These are phyloP conservation scores for Opisthocomus hoazin DNA, from an alignment of 2,113 vertebrate genomes.

Conservation along the genomic window DNA sequence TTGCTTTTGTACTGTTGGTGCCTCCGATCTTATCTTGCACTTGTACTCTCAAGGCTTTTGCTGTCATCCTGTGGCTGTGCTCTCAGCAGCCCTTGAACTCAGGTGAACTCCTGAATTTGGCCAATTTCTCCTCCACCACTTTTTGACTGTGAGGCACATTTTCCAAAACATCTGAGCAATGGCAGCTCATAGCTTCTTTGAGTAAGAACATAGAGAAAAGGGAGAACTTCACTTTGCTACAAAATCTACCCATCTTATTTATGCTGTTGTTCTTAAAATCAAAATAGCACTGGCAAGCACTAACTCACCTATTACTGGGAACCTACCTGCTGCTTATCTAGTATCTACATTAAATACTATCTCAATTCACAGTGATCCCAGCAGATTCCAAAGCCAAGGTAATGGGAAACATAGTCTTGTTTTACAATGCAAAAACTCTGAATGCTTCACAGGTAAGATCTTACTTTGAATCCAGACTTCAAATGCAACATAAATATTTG, in stretches of 20 bases:
- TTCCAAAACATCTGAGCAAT: not conserved
- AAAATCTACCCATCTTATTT: not conserved
- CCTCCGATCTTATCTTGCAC: not conserved
- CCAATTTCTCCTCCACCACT: not conserved
- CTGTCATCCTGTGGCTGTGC: not conserved
- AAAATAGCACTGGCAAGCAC: not conserved
- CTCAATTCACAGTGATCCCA: not conserved
- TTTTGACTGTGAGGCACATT: not conserved
- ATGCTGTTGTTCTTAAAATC: not conserved
- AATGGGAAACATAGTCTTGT: not conserved
- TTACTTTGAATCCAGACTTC: not conserved
- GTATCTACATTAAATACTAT: not conserved
- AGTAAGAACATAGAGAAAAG: not conserved
- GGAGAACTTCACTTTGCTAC: not conserved
- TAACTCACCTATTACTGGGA: not conserved
- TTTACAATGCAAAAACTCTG: not conserved
- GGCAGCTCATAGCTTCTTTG: not conserved
- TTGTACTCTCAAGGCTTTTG: not conserved
- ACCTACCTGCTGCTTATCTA: not conserved
- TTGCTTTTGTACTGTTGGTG: rapidly evolving
- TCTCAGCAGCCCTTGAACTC: not conserved
- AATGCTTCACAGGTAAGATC: not conserved
- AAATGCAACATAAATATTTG: not conserved
- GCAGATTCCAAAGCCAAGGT: not conserved
- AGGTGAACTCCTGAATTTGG: not conserved